Evolutionary conservation across 2,797 vertebrate genomes (phyloP), one percentile per base, ranked within the genome.

Genomic region (Lagodon rhomboides): DNA sequence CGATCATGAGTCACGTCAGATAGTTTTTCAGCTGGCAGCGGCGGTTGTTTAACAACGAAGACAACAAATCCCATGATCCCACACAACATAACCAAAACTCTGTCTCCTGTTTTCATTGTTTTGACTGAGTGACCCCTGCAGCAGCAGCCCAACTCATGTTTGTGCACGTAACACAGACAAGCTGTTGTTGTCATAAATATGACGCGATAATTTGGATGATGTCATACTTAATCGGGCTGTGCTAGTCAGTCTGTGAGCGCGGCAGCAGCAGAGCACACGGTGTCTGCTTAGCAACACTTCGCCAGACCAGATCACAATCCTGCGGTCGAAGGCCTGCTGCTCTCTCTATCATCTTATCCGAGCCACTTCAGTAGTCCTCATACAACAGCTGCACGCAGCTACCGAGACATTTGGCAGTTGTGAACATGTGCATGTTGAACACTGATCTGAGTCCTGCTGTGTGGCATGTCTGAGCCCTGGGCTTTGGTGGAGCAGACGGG

Each of bases 341-440:
- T 73, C 61, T 80, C 58, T 77, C 64, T 80, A 73, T 84, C 83
- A 41, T 83, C 74, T 80, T 80, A 63, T 71, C 54, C 34, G 80
- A 82, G 81, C 80, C 68, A 76, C 82, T 86, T 87, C 86, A 82
- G 85, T 80, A 83, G 82, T 79, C 83, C 54, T 63, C 38, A 25
- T 50, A 67, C 84, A 85, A 89, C 91, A 93, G 92, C 93, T 93
- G 93, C 82, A 27, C 9, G 49, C 68, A 80, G 83, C 91, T 79
- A 83, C 84, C 1, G 53, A 85, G 79, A 79, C 82, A 30, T 85
- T 85, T 82, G 78, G 75, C 83, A 64, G 85, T 18, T 18, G 85
- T 78, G 80, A 87, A 80, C 83, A 80, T 86, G 88, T 80, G 68
- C 62, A 81, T 47, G 75, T 83, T 41, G 77, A 82, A 82, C 84